phyloP scores from a whole-genome alignment of 2,797 vertebrate species.

The Podarcis lilfordi region DNA sequence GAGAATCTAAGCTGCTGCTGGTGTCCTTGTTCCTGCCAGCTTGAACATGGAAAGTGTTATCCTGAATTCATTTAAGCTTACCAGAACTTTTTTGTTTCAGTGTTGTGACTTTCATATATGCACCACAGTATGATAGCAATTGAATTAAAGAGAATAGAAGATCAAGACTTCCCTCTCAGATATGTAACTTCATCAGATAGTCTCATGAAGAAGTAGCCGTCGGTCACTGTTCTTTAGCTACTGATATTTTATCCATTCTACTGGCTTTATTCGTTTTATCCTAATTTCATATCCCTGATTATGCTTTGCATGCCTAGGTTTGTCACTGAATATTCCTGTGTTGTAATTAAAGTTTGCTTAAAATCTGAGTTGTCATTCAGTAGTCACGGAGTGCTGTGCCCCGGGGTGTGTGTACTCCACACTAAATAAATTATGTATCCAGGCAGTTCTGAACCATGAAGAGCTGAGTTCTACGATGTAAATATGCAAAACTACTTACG shows the following conservation, averaged over 20 bases:
- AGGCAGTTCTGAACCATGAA: not conserved
- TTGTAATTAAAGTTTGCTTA: conserved; percentile 60
- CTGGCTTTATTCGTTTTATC: not conserved
- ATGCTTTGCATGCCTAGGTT: conserved; percentile 39
- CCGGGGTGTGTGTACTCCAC: no score
- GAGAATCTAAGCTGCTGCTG: not conserved
- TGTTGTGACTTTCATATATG: not conserved
- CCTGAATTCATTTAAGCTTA: not conserved
- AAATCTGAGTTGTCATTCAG: not conserved
- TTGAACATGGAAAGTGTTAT: not conserved
- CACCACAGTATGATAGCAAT: not conserved
- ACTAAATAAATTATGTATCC: not conserved
- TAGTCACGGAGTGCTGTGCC: not conserved
- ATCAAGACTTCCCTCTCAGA: not conserved
- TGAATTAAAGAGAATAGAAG: not conserved
- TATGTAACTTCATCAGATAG: not conserved
- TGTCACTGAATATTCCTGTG: conserved; percentile 46
- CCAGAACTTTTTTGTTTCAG: not conserved
- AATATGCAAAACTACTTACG: not conserved
- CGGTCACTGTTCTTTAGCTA: not conserved
- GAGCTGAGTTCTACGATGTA: not conserved
- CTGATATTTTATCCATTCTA: not conserved
- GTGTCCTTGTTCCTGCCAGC: not conserved
- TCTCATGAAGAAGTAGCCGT: not conserved
- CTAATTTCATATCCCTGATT: conserved; percentile 41